These are phyloP conservation scores for Remorina albescens DNA, from an alignment of 2,797 vertebrate species.

Conservation along the genomic window DNA sequence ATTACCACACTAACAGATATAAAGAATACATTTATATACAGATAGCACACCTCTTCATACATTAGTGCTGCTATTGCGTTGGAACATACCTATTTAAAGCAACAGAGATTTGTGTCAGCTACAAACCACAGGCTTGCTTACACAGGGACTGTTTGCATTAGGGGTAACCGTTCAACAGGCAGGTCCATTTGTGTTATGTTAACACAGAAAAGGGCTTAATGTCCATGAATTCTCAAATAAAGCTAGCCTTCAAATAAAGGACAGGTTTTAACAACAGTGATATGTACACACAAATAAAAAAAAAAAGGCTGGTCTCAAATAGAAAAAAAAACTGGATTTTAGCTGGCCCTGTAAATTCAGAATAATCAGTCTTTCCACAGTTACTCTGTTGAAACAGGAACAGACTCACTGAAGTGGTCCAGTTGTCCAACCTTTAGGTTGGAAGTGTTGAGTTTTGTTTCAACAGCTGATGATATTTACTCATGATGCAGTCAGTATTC, in stretches of 20 bases:
- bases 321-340: slow-evolving; percentile 17
- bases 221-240: slow-evolving; percentile 42
- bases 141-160: slow-evolving; percentile 51
- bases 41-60: neutral
- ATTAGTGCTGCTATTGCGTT: slow-evolving; percentile 6
- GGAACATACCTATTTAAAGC: slow-evolving; percentile 24
- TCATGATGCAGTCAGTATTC: neutral
- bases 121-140: slow-evolving; percentile 33
- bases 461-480: neutral
- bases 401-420: neutral
- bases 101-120: slow-evolving; percentile 16
- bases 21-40: neutral
- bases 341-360: slow-evolving; percentile 3
- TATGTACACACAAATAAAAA: slow-evolving; percentile 34
- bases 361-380: slow-evolving; percentile 16
- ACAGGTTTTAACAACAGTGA: slow-evolving; percentile 30
- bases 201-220: slow-evolving; percentile 46
- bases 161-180: slow-evolving; percentile 32
- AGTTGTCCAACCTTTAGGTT: neutral
- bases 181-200: slow-evolving; percentile 49
- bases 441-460: slow-evolving; percentile 19
- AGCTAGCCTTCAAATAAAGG: slow-evolving; percentile 49
- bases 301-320: slow-evolving; percentile 26
- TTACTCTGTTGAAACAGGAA: slow-evolving; percentile 10
- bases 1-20: neutral